Evolutionary conservation across 2,797 vertebrate genomes (phyloP).

Genomic region (Eptatretus atami): DNA sequence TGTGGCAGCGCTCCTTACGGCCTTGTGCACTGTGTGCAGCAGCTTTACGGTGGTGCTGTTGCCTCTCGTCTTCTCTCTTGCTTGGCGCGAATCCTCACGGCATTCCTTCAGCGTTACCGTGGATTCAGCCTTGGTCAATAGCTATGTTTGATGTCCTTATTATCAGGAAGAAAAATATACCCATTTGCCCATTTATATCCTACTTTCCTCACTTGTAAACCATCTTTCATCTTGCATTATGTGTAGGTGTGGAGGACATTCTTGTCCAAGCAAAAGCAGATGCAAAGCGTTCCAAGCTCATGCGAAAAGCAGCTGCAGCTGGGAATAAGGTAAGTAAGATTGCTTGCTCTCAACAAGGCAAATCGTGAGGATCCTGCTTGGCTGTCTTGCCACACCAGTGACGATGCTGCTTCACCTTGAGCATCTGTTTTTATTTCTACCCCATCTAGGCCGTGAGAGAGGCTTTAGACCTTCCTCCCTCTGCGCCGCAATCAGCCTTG

Average conservation of each 20-base stretch:
- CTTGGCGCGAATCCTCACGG: slow-evolving; percentile 68
- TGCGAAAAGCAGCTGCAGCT: slow-evolving; percentile 25
- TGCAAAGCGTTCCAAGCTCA: slow-evolving; percentile 25
- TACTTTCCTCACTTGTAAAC: neutral
- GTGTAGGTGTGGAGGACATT: slow-evolving; percentile 69
- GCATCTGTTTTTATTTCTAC: neutral
- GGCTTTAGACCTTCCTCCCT: slow-evolving; percentile 37
- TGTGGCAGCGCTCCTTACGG: slow-evolving; percentile 77
- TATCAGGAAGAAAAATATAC: neutral
- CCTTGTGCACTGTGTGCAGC: slow-evolving; percentile 74
- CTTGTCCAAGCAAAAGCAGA: slow-evolving; percentile 49
- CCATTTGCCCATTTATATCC: neutral
- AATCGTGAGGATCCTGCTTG: neutral
- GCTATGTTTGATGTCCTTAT: neutral
- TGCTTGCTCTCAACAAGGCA: neutral
- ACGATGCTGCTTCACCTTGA: neutral
- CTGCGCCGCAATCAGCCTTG: slow-evolving; percentile 20
- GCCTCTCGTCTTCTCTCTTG: slow-evolving; percentile 66
- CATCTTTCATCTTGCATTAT: slow-evolving; percentile 5
- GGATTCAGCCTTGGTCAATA: slow-evolving; percentile 55
- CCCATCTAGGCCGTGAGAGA: slow-evolving; percentile 31
- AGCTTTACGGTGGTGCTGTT: slow-evolving; percentile 57
- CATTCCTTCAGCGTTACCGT: slow-evolving; percentile 64
- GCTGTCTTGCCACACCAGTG: too few relatives aligned
- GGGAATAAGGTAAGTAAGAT: slow-evolving; percentile 27